phyloP scores from a whole-genome alignment of 2,113 vertebrate species.

The Circaetus cinerascens region DNA sequence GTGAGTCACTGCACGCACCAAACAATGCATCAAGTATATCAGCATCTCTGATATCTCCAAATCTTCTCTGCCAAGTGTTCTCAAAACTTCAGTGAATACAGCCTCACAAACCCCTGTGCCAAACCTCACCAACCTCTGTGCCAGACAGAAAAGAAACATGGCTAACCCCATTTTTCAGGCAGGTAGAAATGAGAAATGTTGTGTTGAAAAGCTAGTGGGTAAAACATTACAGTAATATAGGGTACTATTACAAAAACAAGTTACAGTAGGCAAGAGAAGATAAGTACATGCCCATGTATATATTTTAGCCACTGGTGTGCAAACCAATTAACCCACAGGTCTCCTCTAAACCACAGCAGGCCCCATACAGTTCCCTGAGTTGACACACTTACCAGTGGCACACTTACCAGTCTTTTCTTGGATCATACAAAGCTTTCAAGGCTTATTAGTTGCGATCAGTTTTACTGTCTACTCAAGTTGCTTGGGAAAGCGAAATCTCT shows the following conservation, averaged over 20 bases:
- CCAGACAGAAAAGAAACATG: not conserved
- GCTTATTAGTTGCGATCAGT: not conserved
- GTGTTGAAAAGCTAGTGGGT: not conserved
- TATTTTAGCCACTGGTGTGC: not conserved
- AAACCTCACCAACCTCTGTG: not conserved
- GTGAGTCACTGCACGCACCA: not conserved
- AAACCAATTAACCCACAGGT: not conserved
- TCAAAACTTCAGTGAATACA: not conserved
- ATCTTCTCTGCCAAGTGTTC: not conserved
- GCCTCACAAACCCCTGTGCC: not conserved
- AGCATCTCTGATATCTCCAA: not conserved
- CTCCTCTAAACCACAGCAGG: not conserved
- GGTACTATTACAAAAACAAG: not conserved
- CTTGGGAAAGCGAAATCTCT: not conserved
- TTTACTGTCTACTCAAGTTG: not conserved
- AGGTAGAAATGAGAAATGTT: not conserved
- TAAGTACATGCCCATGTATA: not conserved
- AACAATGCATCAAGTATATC: not conserved
- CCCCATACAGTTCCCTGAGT: not conserved
- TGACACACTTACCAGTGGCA: not conserved
- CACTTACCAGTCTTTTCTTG: not conserved
- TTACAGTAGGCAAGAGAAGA: not conserved
- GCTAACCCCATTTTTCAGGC: not conserved
- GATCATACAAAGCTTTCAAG: not conserved
- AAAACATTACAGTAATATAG: not conserved